These are phyloP conservation scores for Drosophila paranaensis DNA, from an alignment of 2,888 invertebrate species.

Conservation along the genomic window DNA sequence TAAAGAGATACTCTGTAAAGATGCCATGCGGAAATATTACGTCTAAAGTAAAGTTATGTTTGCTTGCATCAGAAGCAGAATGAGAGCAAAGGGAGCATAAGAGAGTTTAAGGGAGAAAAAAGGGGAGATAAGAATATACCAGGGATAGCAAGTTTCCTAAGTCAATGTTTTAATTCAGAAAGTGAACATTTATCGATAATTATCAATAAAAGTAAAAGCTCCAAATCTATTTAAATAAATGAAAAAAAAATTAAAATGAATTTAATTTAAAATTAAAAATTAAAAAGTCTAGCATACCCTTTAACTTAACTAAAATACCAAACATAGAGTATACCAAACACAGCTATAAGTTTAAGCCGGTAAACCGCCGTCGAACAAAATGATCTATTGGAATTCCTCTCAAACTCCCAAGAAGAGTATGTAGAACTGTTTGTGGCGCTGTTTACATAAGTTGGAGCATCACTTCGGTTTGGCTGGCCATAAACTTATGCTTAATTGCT, in stretches of 20 bases:
- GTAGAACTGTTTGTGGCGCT: slow-evolving; percentile 27
- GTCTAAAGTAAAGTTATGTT: neutral
- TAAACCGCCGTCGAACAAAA: slow-evolving; percentile 57
- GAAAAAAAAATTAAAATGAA: neutral
- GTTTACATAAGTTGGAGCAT: slow-evolving; percentile 64
- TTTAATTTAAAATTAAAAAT: too few relatives aligned
- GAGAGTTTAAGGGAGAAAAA: neutral
- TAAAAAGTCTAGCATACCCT: neutral
- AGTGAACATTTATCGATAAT: neutral
- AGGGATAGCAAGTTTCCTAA: neutral
- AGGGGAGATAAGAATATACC: too few relatives aligned
- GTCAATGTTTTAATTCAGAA: neutral
- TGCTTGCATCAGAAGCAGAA: neutral
- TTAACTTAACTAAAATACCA: too few relatives aligned
- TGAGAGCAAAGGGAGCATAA: too few relatives aligned
- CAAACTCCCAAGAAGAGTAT: slow-evolving; percentile 20
- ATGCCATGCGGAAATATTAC: neutral
- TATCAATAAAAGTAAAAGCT: neutral
- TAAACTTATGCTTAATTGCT: slow-evolving; percentile 68
- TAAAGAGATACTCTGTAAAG: neutral
- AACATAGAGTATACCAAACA: neutral
- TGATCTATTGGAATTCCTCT: slow-evolving; percentile 68
- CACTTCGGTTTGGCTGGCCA: slow-evolving; percentile 43
- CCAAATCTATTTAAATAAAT: neutral
- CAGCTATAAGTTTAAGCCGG: slow-evolving; percentile 44